These are phyloP conservation scores for Habrosyne pyritoides DNA, from an alignment of 2,888 invertebrate genomes.

Conservation along the genomic window DNA sequence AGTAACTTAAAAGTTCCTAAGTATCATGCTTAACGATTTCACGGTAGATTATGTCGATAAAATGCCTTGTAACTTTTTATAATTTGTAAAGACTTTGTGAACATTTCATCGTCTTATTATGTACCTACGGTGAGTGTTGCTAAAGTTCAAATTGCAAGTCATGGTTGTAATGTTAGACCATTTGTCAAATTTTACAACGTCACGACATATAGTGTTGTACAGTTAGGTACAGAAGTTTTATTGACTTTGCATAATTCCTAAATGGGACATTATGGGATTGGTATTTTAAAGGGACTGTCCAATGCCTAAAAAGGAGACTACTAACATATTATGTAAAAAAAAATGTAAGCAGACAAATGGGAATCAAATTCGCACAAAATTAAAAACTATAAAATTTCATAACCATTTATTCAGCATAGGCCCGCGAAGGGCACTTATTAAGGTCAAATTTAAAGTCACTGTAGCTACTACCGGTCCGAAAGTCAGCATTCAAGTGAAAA, in stretches of 20 bases:
- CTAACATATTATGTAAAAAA: too few species aligned
- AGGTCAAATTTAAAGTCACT: too few species aligned
- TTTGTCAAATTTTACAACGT: constrained; percentile 1
- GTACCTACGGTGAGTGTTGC: background rate
- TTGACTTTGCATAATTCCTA: background rate
- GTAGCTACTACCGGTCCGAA: too few species aligned
- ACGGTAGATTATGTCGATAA: background rate
- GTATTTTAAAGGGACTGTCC: too few species aligned
- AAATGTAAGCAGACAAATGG: too few species aligned
- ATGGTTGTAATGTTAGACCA: background rate
- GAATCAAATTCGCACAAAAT: too few species aligned
- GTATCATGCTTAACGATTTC: background rate
- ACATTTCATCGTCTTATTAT: background rate
- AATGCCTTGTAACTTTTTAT: background rate
- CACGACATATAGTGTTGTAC: background rate
- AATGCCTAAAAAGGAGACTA: too few species aligned
- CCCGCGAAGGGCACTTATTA: too few species aligned
- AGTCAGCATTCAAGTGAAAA: too few species aligned
- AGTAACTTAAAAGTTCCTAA: background rate
- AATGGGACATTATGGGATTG: too few species aligned
- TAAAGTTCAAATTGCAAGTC: constrained; percentile 2
- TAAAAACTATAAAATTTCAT: too few species aligned
- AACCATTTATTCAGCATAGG: too few species aligned
- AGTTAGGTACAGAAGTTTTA: background rate
- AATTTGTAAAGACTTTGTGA: background rate